These are phyloP conservation scores for Brachionus calyciflorus DNA, from an alignment of 1,140 invertebrate genomes.

Conservation along the genomic window DNA sequence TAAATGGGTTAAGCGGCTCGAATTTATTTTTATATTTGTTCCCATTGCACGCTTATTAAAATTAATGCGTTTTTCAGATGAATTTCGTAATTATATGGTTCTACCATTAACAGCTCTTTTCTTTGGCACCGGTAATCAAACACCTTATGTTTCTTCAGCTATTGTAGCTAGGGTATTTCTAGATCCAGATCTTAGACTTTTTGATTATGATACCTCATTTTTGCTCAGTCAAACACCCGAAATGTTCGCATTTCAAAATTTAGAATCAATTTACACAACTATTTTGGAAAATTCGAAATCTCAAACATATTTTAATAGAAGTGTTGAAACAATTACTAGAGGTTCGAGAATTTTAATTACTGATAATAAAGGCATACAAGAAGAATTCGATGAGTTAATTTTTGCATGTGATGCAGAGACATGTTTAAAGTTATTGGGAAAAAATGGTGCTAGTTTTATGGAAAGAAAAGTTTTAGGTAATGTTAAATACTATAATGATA, in stretches of 20 bases:
- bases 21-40: slow-evolving; percentile 52
- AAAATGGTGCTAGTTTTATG: slow-evolving; percentile 49
- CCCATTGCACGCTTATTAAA: slow-evolving; percentile 52
- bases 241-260: slow-evolving; percentile 54
- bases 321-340: slow-evolving; percentile 49
- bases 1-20: slow-evolving; percentile 51
- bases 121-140: slow-evolving; percentile 55
- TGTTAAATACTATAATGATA: slow-evolving; percentile 53
- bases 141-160: slow-evolving; percentile 53
- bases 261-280: slow-evolving; percentile 52
- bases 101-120: slow-evolving; percentile 55
- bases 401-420: slow-evolving; percentile 55
- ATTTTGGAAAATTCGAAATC: slow-evolving; percentile 50
- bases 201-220: slow-evolving; percentile 52
- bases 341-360: slow-evolving; percentile 48
- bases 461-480: slow-evolving; percentile 52
- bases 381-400: slow-evolving; percentile 52
- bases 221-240: slow-evolving; percentile 52
- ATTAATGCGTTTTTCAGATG: slow-evolving; percentile 52
- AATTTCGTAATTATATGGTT: slow-evolving; percentile 53
- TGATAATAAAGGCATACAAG: slow-evolving; percentile 48
- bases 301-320: slow-evolving; percentile 49
- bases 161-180: slow-evolving; percentile 54
- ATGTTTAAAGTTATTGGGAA: slow-evolving; percentile 50
- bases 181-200: slow-evolving; percentile 52